A percentile compares a stretch with the other conserved stretches of the same genome.
Conservation (phyloP, 2,113 vertebrate species). For the Pterocles burchelli region DNA sequence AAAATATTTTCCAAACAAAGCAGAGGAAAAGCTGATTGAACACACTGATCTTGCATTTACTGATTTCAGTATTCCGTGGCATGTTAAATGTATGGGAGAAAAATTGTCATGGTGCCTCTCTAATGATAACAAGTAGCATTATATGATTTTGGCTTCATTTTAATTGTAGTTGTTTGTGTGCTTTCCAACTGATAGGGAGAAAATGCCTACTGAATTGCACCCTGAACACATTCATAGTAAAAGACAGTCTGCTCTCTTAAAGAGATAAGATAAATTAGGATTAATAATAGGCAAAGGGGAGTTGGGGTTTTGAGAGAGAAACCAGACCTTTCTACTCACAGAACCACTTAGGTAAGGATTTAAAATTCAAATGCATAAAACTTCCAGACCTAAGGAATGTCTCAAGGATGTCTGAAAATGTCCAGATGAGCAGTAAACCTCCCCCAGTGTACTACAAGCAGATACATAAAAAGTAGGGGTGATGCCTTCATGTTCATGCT, state of each 20-base stretch:
- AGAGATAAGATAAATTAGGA: neutral
- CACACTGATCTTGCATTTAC: neutral
- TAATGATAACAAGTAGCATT: neutral
- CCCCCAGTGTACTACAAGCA: neutral
- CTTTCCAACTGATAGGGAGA: neutral
- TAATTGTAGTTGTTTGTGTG: neutral
- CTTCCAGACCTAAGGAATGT: neutral
- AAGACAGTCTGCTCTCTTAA: neutral
- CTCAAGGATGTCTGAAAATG: neutral
- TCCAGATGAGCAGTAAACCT: neutral
- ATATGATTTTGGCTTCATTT: neutral
- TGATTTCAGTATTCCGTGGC: neutral
- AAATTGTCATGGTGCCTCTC: neutral
- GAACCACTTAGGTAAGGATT: neutral
- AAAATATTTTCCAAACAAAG: conserved; percentile 1
- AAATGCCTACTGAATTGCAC: neutral
- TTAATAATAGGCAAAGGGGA: neutral
- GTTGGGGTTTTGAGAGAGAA: neutral
- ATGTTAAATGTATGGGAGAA: neutral
- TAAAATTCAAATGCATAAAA: neutral
- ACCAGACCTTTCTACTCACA: neutral
- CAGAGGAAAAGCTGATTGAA: neutral
- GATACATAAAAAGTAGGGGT: neutral
- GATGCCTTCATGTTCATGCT: neutral
- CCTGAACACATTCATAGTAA: neutral